Conservation (phyloP, 2,797 vertebrate genomes). For the Caiman crocodilus region DNA sequence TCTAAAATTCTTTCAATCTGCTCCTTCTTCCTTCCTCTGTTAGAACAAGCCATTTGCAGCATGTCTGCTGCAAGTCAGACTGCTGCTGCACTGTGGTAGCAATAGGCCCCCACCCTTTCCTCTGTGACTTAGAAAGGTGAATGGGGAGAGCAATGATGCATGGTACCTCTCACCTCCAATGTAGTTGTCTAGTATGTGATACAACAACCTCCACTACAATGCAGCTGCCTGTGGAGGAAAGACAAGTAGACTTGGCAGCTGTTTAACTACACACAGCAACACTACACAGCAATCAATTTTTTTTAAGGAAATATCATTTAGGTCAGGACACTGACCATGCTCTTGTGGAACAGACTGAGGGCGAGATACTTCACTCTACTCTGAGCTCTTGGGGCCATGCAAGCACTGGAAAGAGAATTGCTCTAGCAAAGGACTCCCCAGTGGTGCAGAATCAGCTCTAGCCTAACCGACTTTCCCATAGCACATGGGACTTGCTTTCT, state of each 20-base stretch:
- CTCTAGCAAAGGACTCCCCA: not conserved
- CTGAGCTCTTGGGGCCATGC: not conserved
- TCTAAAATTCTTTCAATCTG: not conserved
- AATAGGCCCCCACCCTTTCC: not conserved
- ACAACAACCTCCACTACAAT: not conserved
- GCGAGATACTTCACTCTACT: not conserved
- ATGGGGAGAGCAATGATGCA: not conserved
- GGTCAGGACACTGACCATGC: not conserved
- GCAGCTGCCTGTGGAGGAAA: not conserved
- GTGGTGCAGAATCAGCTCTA: not conserved
- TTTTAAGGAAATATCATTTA: not conserved
- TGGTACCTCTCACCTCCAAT: not conserved
- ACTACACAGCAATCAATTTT: not conserved
- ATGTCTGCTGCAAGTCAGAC: not conserved
- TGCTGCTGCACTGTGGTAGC: not conserved
- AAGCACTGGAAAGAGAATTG: not conserved
- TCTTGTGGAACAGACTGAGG: not conserved
- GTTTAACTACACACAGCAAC: not conserved
- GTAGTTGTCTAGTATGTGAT: not conserved
- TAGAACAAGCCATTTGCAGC: not conserved
- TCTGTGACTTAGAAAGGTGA: not conserved
- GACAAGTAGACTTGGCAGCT: not conserved
- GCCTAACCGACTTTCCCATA: not conserved
- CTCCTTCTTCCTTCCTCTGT: not conserved
- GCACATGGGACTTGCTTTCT: not conserved